Conservation (phyloP, 1,140 invertebrate genomes). For the Contarinia nasturtii region DNA sequence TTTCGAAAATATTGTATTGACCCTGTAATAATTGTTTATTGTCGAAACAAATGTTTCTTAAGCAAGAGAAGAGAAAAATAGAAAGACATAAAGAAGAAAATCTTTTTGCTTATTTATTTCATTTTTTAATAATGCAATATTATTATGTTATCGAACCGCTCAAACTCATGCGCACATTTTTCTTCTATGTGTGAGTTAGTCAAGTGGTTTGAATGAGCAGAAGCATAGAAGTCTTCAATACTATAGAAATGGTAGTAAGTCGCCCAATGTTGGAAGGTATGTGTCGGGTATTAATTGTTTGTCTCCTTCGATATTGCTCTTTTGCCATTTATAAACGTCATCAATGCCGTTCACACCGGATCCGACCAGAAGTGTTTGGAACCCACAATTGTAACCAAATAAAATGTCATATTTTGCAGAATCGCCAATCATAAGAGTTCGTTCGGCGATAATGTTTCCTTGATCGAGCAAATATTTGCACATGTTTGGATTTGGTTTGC, state of each 20-base stretch:
- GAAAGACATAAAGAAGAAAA: no score
- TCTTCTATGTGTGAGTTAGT: no score
- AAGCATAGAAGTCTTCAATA: background rate
- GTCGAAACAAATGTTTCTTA: no score
- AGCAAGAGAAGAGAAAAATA: no score
- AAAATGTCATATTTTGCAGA: conserved; percentile 79
- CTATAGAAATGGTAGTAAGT: conserved; percentile 28
- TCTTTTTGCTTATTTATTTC: no score
- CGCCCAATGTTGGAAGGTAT: conserved; percentile 48
- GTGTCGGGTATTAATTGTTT: conserved; percentile 53
- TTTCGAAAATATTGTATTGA: no score
- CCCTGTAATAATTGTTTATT: no score
- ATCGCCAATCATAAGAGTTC: conserved; percentile 73
- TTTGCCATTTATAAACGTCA: conserved; percentile 40
- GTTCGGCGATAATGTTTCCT: conserved; percentile 48
- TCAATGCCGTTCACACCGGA: conserved; percentile 54
- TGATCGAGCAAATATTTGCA: conserved; percentile 16
- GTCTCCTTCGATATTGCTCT: conserved; percentile 32
- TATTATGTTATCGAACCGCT: no score
- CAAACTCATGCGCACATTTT: no score
- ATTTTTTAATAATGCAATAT: no score
- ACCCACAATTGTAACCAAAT: conserved; percentile 62
- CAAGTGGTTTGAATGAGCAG: no score
- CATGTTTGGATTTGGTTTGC: conserved; percentile 44
- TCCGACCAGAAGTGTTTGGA: conserved; percentile 67